phyloP scores from a whole-genome alignment of 2,797 vertebrate genomes.

The Philypnodon macrostomus region DNA sequence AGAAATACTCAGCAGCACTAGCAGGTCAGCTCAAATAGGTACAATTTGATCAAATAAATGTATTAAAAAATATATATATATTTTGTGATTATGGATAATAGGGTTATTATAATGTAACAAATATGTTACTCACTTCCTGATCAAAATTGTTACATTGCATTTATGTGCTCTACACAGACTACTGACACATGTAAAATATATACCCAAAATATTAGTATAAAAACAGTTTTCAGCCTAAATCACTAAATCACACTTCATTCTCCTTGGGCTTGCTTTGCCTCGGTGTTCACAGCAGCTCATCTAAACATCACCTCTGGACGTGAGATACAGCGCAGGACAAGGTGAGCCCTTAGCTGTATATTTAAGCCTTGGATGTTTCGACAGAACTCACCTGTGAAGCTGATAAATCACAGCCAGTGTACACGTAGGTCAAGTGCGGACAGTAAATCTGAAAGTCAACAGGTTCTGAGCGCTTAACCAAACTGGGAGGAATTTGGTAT shows the following conservation, averaged over 20 bases:
- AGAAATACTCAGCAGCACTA: slow-evolving; percentile 17
- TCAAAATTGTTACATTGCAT: no score
- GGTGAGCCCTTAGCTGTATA: slow-evolving; percentile 55
- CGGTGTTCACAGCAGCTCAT: slow-evolving; percentile 27
- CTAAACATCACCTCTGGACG: slow-evolving; percentile 44
- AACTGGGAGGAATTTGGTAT: slow-evolving; percentile 61
- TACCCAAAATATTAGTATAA: slow-evolving; percentile 31
- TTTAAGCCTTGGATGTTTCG: slow-evolving; percentile 59
- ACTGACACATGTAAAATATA: slow-evolving; percentile 29
- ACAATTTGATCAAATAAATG: no score
- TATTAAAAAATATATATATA: no score
- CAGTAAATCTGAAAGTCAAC: slow-evolving; percentile 80
- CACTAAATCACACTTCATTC: slow-evolving; percentile 14
- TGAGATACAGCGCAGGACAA: slow-evolving; percentile 44
- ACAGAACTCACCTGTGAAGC: slow-evolving; percentile 70
- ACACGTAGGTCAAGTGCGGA: slow-evolving; percentile 49
- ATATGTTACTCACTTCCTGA: no score
- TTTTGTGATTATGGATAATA: no score
- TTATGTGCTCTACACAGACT: slow-evolving; percentile 29
- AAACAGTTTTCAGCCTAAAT: slow-evolving; percentile 29
- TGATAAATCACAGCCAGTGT: slow-evolving; percentile 71
- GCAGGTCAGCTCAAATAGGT: slow-evolving; percentile 28
- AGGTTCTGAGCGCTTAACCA: slow-evolving; percentile 61
- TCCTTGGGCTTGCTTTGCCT: no score
- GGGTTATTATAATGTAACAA: no score